Percentiles rank a stretch among this genome's conserved stretches.
Evolutionary conservation across 53 echinoderm and acorn worm genomes (phyloP).

Genomic region (Crossaster papposus): DNA sequence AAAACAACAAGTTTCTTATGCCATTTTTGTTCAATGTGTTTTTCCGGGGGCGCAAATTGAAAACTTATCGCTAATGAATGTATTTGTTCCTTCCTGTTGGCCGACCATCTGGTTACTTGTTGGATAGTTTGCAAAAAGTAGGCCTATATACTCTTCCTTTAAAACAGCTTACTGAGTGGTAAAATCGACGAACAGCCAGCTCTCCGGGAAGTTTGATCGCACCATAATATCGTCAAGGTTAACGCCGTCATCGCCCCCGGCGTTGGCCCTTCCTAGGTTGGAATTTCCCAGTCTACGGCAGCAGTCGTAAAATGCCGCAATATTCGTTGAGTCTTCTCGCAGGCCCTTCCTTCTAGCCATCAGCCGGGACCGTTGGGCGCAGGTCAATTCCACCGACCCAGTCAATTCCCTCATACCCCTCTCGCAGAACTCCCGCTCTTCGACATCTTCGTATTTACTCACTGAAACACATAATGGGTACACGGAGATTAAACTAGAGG

Average conservation of each 20-base stretch:
- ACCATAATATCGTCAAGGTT: not conserved
- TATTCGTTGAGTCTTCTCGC: not conserved
- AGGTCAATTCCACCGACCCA: not conserved
- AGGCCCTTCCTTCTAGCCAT: not conserved
- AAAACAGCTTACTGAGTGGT: not conserved
- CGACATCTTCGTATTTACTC: not conserved
- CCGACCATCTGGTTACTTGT: too few species aligned
- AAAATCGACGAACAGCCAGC: constrained; percentile 81
- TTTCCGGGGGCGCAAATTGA: too few species aligned
- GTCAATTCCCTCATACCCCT: constrained; percentile 2
- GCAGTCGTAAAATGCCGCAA: constrained; percentile 36
- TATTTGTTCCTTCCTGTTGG: too few species aligned
- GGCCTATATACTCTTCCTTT: too few species aligned
- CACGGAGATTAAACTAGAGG: too few species aligned
- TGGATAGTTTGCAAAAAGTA: too few species aligned
- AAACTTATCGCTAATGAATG: too few species aligned
- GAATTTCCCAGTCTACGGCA: not conserved
- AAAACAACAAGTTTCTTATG: too few species aligned
- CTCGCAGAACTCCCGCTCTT: constrained; percentile 11
- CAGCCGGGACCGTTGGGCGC: not conserved
- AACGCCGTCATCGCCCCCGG: not conserved
- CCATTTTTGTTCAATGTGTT: too few species aligned
- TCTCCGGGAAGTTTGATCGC: constrained; percentile 58
- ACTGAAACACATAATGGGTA: constrained; percentile 13
- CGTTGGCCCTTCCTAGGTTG: not conserved